A percentile compares a stretch with the other conserved stretches of the same genome.
These are phyloP conservation scores for Epirrita christyi DNA, from an alignment of 2,888 invertebrate genomes.

Conservation along the genomic window DNA sequence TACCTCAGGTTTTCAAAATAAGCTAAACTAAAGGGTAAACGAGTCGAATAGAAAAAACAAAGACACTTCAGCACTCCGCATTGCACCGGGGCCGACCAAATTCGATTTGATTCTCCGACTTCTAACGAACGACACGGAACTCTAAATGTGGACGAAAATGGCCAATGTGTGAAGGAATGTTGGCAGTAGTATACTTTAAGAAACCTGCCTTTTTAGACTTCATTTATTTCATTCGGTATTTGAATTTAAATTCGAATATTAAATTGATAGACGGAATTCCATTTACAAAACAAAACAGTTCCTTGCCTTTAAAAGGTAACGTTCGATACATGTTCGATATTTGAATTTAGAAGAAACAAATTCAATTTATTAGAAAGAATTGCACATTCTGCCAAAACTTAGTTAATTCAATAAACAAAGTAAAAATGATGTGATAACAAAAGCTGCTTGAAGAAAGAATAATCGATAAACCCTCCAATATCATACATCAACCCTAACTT, in stretches of 20 bases:
- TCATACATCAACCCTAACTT: conserved; percentile 32
- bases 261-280: not conserved
- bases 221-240: conserved; percentile 16
- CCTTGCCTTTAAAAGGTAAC: not conserved
- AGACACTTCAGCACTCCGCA: conserved; percentile 28
- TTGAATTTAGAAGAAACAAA: not conserved
- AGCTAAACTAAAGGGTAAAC: conserved; percentile 26
- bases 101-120: conserved; percentile 35
- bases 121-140: conserved; percentile 36
- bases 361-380: not conserved
- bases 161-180: conserved; percentile 18
- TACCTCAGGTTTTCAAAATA: conserved; percentile 15
- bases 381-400: not conserved
- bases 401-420: not conserved
- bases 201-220: conserved; percentile 2
- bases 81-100: conserved; percentile 36
- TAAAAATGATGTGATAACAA: not conserved
- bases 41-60: conserved; percentile 35
- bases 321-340: conserved; percentile 1
- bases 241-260: conserved; percentile 3
- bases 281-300: conserved; percentile 3
- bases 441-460: conserved; percentile 4
- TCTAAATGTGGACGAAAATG: conserved; percentile 31
- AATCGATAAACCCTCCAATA: conserved; percentile 19
- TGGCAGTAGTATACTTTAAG: conserved; percentile 1